These are phyloP conservation scores for Drosophila biarmipes DNA, from an alignment of 1,140 invertebrate species.

Conservation along the genomic window DNA sequence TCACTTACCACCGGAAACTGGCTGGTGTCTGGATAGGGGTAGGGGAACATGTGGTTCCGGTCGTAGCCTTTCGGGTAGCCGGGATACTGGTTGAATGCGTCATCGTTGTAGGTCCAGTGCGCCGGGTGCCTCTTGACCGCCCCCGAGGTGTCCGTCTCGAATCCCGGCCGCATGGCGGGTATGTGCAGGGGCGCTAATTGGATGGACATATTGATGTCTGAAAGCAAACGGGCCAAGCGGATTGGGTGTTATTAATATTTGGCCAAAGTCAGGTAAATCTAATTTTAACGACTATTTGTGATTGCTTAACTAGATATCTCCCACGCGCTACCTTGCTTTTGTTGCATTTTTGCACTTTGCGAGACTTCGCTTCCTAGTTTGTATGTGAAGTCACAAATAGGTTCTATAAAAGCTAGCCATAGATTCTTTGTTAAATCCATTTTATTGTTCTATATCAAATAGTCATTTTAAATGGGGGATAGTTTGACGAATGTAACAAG, in stretches of 20 bases:
- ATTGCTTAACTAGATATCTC: background rate
- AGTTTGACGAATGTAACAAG: background rate
- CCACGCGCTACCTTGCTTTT: background rate
- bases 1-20: slow-evolving; percentile 80
- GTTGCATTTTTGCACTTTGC: background rate
- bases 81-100: slow-evolving; percentile 82
- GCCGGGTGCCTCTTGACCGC: slow-evolving; percentile 82
- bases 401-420: background rate
- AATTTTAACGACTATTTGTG: slow-evolving; percentile 8
- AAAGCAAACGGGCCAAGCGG: background rate
- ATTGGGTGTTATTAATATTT: slow-evolving; percentile 1
- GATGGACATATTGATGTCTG: slow-evolving; percentile 83
- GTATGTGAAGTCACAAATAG: background rate
- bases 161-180: slow-evolving; percentile 83
- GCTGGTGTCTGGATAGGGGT: slow-evolving; percentile 73
- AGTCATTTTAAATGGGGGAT: no score
- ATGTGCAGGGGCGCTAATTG: slow-evolving; percentile 84
- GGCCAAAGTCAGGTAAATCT: background rate
- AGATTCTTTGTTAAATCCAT: no score
- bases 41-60: slow-evolving; percentile 82
- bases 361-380: background rate
- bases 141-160: slow-evolving; percentile 79
- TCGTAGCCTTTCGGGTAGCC: slow-evolving; percentile 72
- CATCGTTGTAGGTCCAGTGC: slow-evolving; percentile 81
- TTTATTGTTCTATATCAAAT: no score